A percentile compares a stretch with the other conserved stretches of the same genome.
These are phyloP conservation scores for Melanotaenia duboulayi DNA, from an alignment of 2,113 vertebrate genomes.

Conservation along the genomic window DNA sequence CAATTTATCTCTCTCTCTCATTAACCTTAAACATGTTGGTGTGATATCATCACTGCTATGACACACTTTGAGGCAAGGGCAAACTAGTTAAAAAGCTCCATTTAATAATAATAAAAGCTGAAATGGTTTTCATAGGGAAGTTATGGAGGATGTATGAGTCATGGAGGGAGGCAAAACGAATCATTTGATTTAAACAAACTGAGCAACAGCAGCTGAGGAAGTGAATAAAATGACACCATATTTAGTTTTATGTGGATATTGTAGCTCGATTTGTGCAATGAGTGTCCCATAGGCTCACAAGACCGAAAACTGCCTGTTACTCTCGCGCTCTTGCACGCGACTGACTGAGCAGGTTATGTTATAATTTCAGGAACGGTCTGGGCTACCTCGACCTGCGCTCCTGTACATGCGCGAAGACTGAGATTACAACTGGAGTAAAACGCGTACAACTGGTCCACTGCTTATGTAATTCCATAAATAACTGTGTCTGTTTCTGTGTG, in stretches of 20 bases:
- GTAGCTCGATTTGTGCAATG: background rate
- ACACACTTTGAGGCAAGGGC: conserved; percentile 8
- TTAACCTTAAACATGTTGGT: conserved; percentile 61
- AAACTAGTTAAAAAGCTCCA: background rate
- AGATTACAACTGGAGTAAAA: conserved; percentile 73
- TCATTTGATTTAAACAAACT: no score
- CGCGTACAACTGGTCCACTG: conserved; percentile 61
- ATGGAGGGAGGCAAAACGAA: no score
- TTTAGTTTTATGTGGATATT: background rate
- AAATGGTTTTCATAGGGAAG: background rate
- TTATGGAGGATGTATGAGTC: background rate
- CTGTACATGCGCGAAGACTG: conserved; percentile 13
- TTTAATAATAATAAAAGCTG: background rate
- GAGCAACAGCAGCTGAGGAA: no score
- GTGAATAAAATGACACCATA: background rate
- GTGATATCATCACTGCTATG: conserved; percentile 1
- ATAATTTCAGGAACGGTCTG: conserved; percentile 23
- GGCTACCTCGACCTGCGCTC: conserved; percentile 25
- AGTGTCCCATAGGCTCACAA: conserved; percentile 19
- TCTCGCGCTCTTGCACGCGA: conserved; percentile 43
- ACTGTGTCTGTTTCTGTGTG: background rate
- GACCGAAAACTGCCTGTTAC: conserved; percentile 12
- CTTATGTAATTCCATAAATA: conserved; percentile 76
- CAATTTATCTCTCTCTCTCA: conserved; percentile 55
- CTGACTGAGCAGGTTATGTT: background rate